Evolutionary conservation across 2,113 vertebrate species (phyloP), one percentile per base, ranked within the genome.

Genomic region (Phylloscopus trochilus): DNA sequence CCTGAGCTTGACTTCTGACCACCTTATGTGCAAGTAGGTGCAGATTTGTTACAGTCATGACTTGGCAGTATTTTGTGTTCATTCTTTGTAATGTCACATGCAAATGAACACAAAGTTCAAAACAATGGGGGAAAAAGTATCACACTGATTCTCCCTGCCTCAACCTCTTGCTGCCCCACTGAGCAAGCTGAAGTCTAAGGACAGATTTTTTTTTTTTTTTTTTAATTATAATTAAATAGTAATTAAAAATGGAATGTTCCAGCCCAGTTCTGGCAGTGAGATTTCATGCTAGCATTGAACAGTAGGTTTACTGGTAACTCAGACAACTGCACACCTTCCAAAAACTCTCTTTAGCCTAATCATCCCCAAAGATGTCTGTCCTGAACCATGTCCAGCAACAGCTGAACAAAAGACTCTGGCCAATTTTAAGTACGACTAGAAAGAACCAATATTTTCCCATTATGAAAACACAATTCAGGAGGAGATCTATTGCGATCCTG

Each of bases 31-130:
- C 51, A 56, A 70, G 68, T 37, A 74, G 90, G 85, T 90, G 68
- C 56, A 95, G 88, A 94, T 70, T 70, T 68, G 64, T 70, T 44
- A 72, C 68, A 81, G 64, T 70, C 56, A 15, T 60, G 82, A 70
- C 76, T 94, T 88, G 90, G 87, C 88, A 94, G 52, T 43, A 81
- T 93, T 87, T 87, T 46, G 21, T n/a, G 30, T 31, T 92, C 39
- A 28, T 59, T 84, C 75, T 91, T 82, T 87, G 53, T 47, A 91
- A 62, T 26, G 33, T 67, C 70, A 95, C 24, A 59, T 67, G 72
- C 31, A 84, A 93, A 75, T 6, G 27, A 89, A 80, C 27, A 59
- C 33, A 12, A 63, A 83, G 55, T 51, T 88, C 70, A 90, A 92
- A 93, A 89, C 55, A 53, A 13, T 5, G 8, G 33, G 21, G 22